Conservation (phyloP, 2,113 vertebrate species). For the Pygoscelis antarcticus region DNA sequence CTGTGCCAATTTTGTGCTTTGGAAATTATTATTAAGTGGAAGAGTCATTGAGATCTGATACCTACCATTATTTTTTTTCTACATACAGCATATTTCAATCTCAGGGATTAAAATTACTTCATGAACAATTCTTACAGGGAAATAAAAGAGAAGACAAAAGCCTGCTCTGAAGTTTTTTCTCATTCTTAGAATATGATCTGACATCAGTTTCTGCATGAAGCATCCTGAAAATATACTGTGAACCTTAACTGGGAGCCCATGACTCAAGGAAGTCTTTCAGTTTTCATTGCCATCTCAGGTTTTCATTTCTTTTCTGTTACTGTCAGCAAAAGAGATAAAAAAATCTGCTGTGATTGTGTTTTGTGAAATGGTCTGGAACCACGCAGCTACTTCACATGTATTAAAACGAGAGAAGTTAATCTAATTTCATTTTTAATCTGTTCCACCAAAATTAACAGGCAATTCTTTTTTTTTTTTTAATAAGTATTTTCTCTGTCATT, state of each 20-base stretch:
- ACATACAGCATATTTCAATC: background rate
- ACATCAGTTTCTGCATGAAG: background rate
- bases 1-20: background rate
- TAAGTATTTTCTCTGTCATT: background rate
- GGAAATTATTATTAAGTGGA: background rate
- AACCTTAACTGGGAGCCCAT: background rate
- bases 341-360: background rate
- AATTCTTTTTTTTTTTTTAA: background rate
- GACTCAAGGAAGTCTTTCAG: background rate
- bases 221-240: background rate
- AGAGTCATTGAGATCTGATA: background rate
- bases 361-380: background rate
- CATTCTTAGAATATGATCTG: background rate
- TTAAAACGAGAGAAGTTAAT: background rate
- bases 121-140: background rate
- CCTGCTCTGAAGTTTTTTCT: background rate
- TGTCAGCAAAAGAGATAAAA: background rate
- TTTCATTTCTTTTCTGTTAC: background rate
- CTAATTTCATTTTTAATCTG: background rate
- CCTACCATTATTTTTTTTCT: background rate
- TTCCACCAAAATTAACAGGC: background rate
- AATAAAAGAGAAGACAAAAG: background rate
- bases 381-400: background rate
- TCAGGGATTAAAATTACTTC: background rate
- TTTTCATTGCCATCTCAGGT: background rate